A percentile compares a stretch with the other conserved stretches of the same genome.
Evolutionary conservation across 1,140 invertebrate species (phyloP).

Genomic region (Drosophila lini): DNA sequence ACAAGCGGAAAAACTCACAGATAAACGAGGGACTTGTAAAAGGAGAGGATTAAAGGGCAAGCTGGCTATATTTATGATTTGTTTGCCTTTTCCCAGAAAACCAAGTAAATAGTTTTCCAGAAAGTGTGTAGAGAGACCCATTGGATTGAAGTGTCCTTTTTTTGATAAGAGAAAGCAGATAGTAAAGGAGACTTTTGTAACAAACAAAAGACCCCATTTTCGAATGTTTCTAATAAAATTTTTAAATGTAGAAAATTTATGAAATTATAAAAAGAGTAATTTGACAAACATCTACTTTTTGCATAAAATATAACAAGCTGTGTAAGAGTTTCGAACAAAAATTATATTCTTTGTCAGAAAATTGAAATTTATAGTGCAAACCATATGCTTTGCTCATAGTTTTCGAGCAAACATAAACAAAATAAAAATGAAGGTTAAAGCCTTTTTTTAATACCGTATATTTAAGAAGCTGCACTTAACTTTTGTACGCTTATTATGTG

Average conservation of each 20-base stretch:
- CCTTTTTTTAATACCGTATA: neutral
- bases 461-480: neutral
- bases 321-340: too few species aligned
- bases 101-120: neutral
- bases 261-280: neutral
- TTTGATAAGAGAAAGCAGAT: neutral
- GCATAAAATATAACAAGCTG: neutral
- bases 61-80: conserved; percentile 18
- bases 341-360: neutral
- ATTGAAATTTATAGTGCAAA: neutral
- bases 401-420: neutral
- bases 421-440: neutral
- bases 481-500: neutral
- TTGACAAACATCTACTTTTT: neutral
- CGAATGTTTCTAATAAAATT: too few species aligned
- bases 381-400: neutral
- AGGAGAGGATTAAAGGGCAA: neutral
- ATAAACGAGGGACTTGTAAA: neutral
- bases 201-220: too few species aligned
- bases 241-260: too few species aligned
- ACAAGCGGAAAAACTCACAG: neutral
- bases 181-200: neutral
- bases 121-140: neutral
- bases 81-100: neutral
- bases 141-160: neutral